Evolutionary conservation across 2,888 invertebrate species (phyloP), one percentile per base, ranked within the genome.

Genomic region (Campopleginae sp.): DNA sequence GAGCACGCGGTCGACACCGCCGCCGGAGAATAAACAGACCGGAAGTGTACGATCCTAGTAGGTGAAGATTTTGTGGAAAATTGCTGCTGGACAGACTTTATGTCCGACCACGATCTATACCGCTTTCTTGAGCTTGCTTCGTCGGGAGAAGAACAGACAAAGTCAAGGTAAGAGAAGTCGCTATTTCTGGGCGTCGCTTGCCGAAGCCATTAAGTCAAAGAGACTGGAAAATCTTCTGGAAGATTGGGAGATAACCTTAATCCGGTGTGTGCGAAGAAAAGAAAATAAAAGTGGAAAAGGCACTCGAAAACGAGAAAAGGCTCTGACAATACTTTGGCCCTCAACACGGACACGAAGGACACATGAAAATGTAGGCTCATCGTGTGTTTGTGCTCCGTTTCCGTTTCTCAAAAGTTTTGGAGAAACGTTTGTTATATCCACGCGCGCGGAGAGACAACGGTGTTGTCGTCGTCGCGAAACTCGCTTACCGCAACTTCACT

Each of bases 401-500:
- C 86, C 86, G 84, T 54, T 58, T 75, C 27, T 63, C 66, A 51
- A 82, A 90, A 91, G 88, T 90, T 91, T 88, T 66, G 6, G 63
- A 48, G 85, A 87, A 80, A 70, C 78, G 74, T 78, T 76, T 84
- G 85, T 86, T 86, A 58, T 58, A 58, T 14, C 58, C 58, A n/a
- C n/a, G 82, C 86, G 85, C 79, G 31, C 17, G 12, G 14, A 27
- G 14, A 54, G 42, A 66, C 42, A 77, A 42, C 10, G 51, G 54
- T 27, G 27, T 88, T 90, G 65, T 80, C 71, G 71, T 54, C 70
- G 70, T 63, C 78, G 66, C 54, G 72, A 78, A 78, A 89, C 90
- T 90, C 88, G 87, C 89, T 77, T 88, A 86, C 87, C 89, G 85
- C 88, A 89, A 89, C 88, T 90, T 89, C 89, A 89, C 90, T 91